Conservation (phyloP, 2,113 vertebrate genomes). For the Seriola aureovittata region DNA sequence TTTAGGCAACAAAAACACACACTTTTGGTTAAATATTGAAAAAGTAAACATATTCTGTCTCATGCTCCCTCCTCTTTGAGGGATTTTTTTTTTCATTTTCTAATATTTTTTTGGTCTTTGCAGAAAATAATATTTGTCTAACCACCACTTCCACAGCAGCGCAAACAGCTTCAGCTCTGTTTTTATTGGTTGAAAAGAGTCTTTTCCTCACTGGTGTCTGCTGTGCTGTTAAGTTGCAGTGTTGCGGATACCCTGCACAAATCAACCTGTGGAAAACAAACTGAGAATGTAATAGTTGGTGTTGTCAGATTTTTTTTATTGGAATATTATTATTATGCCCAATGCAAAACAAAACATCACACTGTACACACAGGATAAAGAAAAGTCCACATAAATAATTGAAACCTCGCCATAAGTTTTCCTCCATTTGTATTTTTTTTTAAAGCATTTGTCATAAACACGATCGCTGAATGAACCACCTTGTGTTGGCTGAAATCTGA, state of each 20-base stretch:
- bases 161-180: background rate
- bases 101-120: background rate
- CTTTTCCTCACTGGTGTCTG: background rate
- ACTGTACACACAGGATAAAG: background rate
- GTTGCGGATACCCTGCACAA: background rate
- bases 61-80: background rate
- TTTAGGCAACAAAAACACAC: too few relatives aligned
- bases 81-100: background rate
- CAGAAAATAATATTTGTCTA: background rate
- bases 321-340: background rate
- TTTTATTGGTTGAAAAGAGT: background rate
- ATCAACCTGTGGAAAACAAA: background rate
- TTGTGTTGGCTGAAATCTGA: background rate
- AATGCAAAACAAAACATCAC: background rate
- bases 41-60: too few relatives aligned
- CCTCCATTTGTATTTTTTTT: background rate
- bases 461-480: conserved; percentile 11
- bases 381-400: background rate
- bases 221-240: background rate
- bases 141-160: background rate
- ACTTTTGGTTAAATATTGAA: too few relatives aligned
- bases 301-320: background rate
- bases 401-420: background rate
- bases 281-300: background rate
- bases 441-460: conserved; percentile 5